Evolutionary conservation across 2,797 vertebrate genomes (phyloP), one percentile per base, ranked within the genome.

Genomic region (Protonibea diacanthus): DNA sequence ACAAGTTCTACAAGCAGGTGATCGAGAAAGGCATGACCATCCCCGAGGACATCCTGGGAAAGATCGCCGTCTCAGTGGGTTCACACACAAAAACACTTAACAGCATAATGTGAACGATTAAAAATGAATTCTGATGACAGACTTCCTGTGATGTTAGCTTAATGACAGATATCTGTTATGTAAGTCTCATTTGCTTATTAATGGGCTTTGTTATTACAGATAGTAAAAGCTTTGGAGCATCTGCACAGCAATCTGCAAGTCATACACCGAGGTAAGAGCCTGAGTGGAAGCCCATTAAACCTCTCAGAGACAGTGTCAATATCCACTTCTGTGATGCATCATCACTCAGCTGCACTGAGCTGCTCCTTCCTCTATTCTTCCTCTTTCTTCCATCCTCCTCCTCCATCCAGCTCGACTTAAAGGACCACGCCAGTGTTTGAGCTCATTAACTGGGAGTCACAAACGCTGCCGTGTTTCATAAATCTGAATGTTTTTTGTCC

Each of bases 1-100:
- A 99, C 89, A 99, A 99, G 87, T 99, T 99, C 94, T 99, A 99
- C 93, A 99, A 98, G 89, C 96, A 97, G 17, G 98, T 99, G 66
- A 97, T 98, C 59, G 97, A 99, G 93, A 98, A 97, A 92, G 95
- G 96, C 60, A 92, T 96, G 92, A 96, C 89, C 2, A 98, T 99
- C 90, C 98, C 97, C 0, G 98, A 99, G 88, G 97, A 99, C 90
- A 98, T 99, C 91, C 88, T 99, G 92, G 98, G 98, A 49, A 99
- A 99, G 94, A 98, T 98, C 49, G 96, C 97, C 0, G 97, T 99
- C 76, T 99, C 97, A 55, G 98, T 99, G 93, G 95, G 98, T 96
- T 74, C 49, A 17, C 71, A n/a, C 14, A 9, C 48, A n/a, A 1
- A 48, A 25, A 58, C 51, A 6, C 68, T 59, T 9, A 25, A 5